Base-by-base conservation (phyloP, 1,140 invertebrate species). In the Zaprionus camerounensis region DNA sequence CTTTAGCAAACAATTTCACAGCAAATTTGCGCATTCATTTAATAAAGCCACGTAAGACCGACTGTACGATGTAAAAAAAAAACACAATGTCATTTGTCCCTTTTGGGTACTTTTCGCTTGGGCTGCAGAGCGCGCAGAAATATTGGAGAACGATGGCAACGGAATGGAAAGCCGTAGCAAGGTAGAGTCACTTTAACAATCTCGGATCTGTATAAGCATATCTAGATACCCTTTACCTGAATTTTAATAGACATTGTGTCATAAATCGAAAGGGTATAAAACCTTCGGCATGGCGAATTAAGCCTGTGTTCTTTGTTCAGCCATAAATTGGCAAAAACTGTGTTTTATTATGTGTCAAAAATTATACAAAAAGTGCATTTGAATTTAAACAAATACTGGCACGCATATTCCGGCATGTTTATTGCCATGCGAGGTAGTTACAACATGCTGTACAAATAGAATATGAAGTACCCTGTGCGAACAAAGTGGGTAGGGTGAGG, bases 351-450 rank as follows among this genome's bases (percentile, higher is more conserved):
- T 76, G 76, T 73, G 79, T 24, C 55, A n/a, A n/a, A n/a, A n/a
- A n/a, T n/a, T n/a, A 63, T 17, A 13, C 59, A 70, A 80, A 82
- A 87, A 78, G 55, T 76, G 71, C 67, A 83, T 72, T 76, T 71
- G 71, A 83, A 87, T 84, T 88, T 76, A 70, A 88, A 73, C 56
- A 88, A 87, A 88, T 88, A 83, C 7, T 46, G 6, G 3, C 41
- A 46, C 41, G 15, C 72, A 61, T 69, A 62, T 51, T 70, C 77
- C 53, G 72, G 63, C 69, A 75, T 53, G 55, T 83, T 86, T 85
- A 85, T 82, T 76, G 71, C 56, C 44, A 64, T 44, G 28, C n/a
- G 41, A 0, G 51, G 51, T 22, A 5, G 13, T 17, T 38, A 15
- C 41, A 13, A 34, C 41, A 44, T 17, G n/a, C n/a, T 49, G 24